Percentiles rank a stretch among this genome's conserved stretches.
These are phyloP conservation scores for Ferrisia virgata DNA, from an alignment of 2,888 invertebrate species.

Conservation along the genomic window DNA sequence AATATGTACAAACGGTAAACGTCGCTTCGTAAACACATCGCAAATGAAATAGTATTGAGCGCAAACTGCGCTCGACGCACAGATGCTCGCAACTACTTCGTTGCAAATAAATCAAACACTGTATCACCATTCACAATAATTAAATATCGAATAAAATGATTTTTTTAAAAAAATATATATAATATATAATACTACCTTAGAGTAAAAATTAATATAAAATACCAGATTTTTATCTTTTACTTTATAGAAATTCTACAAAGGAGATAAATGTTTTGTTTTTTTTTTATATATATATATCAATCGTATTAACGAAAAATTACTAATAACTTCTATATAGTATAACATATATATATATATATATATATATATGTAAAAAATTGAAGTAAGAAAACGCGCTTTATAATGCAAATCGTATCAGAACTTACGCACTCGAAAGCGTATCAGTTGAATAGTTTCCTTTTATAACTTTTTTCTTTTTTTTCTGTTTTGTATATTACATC, in stretches of 20 bases:
- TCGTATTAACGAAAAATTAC: slow-evolving; percentile 29
- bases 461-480: neutral
- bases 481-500: neutral
- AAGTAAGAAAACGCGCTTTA: slow-evolving; percentile 27
- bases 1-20: slow-evolving; percentile 36
- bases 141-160: slow-evolving; percentile 21
- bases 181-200: slow-evolving; percentile 19
- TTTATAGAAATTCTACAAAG: neutral
- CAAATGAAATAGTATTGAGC: slow-evolving; percentile 20
- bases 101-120: slow-evolving; percentile 18
- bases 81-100: slow-evolving; percentile 19
- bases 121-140: slow-evolving; percentile 39
- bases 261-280: slow-evolving; percentile 8
- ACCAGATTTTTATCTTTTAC: slow-evolving; percentile 32
- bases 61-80: slow-evolving; percentile 13
- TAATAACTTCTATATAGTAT: slow-evolving; percentile 16
- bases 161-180: neutral
- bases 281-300: neutral
- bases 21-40: slow-evolving; percentile 23
- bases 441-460: neutral
- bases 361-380: neutral
- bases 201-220: slow-evolving; percentile 31
- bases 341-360: too few relatives aligned
- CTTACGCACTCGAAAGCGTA: slow-evolving; percentile 6
- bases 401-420: slow-evolving; percentile 24